Evolutionary conservation across 2,888 invertebrate genomes (phyloP).

Genomic region (Apotomis capreana): DNA sequence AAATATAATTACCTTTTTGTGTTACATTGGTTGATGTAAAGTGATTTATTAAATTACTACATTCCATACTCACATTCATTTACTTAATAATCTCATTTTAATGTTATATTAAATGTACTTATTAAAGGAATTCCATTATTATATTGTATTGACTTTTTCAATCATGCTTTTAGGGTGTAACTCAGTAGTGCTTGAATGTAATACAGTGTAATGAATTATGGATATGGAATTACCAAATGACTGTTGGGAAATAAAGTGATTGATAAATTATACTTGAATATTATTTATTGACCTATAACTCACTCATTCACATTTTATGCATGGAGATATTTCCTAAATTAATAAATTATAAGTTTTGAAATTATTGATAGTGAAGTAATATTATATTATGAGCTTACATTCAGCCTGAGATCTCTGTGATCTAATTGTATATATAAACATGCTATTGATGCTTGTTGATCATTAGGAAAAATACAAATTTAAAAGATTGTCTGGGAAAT

Average conservation of each 20-base stretch:
- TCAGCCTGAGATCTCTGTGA: conserved; percentile 12
- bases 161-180: conserved; percentile 55
- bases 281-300: conserved; percentile 35
- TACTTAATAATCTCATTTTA: conserved; percentile 44
- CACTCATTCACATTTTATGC: conserved; percentile 7
- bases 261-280: conserved; percentile 49
- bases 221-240: conserved; percentile 36
- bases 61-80: conserved; percentile 66
- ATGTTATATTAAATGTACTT: conserved; percentile 40
- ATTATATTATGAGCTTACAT: conserved; percentile 3
- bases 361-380: not conserved
- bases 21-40: conserved; percentile 43
- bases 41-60: conserved; percentile 49
- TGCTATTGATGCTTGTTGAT: too few species aligned
- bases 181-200: conserved; percentile 53
- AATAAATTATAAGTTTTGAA: not conserved
- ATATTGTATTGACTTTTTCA: conserved; percentile 33
- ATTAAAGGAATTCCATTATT: conserved; percentile 34
- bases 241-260: conserved; percentile 66
- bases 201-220: conserved; percentile 31
- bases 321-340: not conserved
- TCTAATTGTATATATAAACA: not conserved
- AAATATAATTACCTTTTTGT: conserved; percentile 42
- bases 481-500: not conserved
- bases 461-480: not conserved